These are phyloP conservation scores for Drosophila mayaguana DNA, from an alignment of 2,888 invertebrate genomes.

Conservation along the genomic window DNA sequence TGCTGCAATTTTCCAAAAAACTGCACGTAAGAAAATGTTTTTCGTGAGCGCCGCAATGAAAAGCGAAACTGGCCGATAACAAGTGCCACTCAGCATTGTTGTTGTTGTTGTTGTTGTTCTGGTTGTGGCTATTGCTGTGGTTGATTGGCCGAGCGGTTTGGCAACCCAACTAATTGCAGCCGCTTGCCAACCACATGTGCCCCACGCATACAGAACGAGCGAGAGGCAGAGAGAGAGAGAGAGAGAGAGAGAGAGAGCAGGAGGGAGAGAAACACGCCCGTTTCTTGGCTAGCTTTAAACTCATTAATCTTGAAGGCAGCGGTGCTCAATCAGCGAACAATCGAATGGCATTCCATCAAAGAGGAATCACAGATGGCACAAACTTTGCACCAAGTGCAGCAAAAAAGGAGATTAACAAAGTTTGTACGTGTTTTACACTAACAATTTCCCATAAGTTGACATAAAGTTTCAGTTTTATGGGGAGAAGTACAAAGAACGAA, in stretches of 20 bases:
- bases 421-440: not conserved
- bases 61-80: constrained; percentile 62
- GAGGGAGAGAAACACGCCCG: not conserved
- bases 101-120: constrained; percentile 13
- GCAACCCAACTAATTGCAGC: constrained; percentile 54
- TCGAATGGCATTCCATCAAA: constrained; percentile 33
- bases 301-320: constrained; percentile 56
- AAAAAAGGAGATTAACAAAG: not conserved
- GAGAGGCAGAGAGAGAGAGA: not conserved
- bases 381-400: not conserved
- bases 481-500: not conserved
- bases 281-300: constrained; percentile 6
- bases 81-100: constrained; percentile 43
- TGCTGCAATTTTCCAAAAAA: constrained; percentile 54
- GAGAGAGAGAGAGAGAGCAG: not conserved
- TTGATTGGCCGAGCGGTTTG: constrained; percentile 40
- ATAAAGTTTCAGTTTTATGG: not conserved
- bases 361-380: constrained; percentile 8
- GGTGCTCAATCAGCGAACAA: constrained; percentile 52
- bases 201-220: not conserved
- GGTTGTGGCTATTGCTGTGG: constrained; percentile 24
- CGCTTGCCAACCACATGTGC: constrained; percentile 36
- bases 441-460: not conserved
- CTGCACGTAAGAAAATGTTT: constrained; percentile 48
- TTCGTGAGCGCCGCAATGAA: constrained; percentile 53